Evolutionary conservation across 2,888 invertebrate species (phyloP), one percentile per base, ranked within the genome.

Genomic region (Neuroscelio doddi): DNA sequence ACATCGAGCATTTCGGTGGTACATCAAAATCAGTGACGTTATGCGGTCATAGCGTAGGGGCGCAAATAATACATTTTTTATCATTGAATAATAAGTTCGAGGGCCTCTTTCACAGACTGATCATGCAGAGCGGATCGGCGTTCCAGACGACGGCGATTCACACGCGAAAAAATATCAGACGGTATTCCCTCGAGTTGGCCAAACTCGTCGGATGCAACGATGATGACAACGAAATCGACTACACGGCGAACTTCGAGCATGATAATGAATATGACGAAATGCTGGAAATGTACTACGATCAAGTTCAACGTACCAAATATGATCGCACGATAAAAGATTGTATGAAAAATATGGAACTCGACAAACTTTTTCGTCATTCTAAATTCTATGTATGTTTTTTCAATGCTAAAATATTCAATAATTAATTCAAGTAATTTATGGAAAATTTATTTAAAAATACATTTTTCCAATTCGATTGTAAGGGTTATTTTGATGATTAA

Each of bases 61-160:
- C 77, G 0, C 70, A 26, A 0, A 36, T 70, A 3, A 66, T 45
- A 12, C 80, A 82, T 27, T 44, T 75, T 7, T 62, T 84, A 16
- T 71, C 76, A 0, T 50, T 80, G 1, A 75, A 70, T n/a, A 61
- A 73, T 2, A 77, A 71, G 12, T 79, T 81, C 1, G 74, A 80
- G 12, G 78, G 76, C 1, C 71, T 82, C 7, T 83, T 83, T 46
- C 71, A 80, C 46, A 75, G 66, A 63, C 67, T 75, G 36, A 79
- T 83, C 41, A 63, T 78, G 15, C 76, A 77, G 1, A 77, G 83
- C 17, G 78, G 78, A 3, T 57, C 69, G 8, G 72, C 75, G 1
- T 14, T 71, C 1, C 44, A 52, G 2, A 2, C 62, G 0, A 77
- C 72, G 74, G 61, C 64, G 4, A 17, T 73, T 9, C 74, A 75